Evolutionary conservation across 2,113 vertebrate genomes (phyloP).

Genomic region (Ovis aries): DNA sequence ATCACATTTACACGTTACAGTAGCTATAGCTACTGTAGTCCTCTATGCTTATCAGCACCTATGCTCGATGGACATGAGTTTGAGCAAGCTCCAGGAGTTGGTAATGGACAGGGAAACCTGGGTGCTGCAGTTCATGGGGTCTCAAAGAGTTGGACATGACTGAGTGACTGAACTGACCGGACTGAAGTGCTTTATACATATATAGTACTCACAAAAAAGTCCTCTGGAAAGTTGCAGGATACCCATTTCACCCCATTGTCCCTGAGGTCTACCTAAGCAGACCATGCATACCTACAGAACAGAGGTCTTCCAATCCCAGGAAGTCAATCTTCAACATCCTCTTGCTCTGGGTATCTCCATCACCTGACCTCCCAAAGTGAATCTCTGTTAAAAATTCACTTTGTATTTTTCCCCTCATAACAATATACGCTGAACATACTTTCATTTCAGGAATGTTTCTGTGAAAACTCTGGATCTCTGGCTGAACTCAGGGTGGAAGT

Average conservation of each 20-base stretch:
- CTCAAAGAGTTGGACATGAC: neutral
- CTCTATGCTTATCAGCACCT: neutral
- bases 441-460: neutral
- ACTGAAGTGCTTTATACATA: neutral
- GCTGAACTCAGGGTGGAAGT: neutral
- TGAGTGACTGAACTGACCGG: neutral
- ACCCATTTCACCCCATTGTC: neutral
- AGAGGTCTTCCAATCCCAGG: neutral
- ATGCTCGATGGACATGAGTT: neutral
- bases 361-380: neutral
- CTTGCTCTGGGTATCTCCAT: neutral
- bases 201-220: neutral
- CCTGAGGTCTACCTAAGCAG: neutral
- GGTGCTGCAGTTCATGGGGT: neutral
- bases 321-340: neutral
- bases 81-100: neutral
- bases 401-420: neutral
- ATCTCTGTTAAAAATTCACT: neutral
- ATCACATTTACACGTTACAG: neutral
- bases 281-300: neutral
- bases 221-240: neutral
- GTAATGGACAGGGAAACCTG: neutral
- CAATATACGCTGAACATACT: neutral
- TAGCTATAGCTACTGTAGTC: neutral
- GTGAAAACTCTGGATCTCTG: neutral